Conservation (phyloP, 2,888 invertebrate species). For the Ceramica pisi region DNA sequence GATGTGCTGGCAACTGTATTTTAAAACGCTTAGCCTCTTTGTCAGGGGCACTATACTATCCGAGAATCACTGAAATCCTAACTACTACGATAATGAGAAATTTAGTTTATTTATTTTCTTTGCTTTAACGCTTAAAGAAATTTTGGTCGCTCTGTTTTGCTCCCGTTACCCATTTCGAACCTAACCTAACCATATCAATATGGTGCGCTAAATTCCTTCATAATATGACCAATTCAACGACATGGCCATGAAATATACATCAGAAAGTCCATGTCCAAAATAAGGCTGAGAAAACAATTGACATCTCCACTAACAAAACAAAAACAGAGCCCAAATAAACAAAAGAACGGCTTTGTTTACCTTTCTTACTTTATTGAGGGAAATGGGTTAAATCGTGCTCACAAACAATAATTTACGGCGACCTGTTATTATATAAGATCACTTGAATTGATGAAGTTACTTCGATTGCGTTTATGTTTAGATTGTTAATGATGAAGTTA, state of each 20-base stretch:
- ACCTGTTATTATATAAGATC: slow-evolving; percentile 9
- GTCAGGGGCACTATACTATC: too few relatives aligned
- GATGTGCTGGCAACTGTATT: too few relatives aligned
- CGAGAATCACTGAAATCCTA: too few relatives aligned
- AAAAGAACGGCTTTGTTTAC: slow-evolving; percentile 18
- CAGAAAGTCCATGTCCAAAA: not conserved
- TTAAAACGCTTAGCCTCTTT: too few relatives aligned
- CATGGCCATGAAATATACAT: not conserved
- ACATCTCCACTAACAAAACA: not conserved
- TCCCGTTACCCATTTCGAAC: too few relatives aligned
- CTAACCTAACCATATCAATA: too few relatives aligned
- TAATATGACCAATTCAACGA: too few relatives aligned
- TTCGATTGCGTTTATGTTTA: not conserved
- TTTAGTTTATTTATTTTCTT: too few relatives aligned
- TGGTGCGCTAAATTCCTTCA: too few relatives aligned
- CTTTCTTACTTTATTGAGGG: slow-evolving; percentile 9
- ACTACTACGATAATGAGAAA: too few relatives aligned
- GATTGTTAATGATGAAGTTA: not conserved
- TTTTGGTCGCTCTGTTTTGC: too few relatives aligned
- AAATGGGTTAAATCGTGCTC: slow-evolving; percentile 32
- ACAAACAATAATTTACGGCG: slow-evolving; percentile 19
- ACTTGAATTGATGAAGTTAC: not conserved
- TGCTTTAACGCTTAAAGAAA: too few relatives aligned
- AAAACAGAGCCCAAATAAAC: slow-evolving; percentile 12
- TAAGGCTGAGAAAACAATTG: not conserved